phyloP scores from a whole-genome alignment of 2,888 invertebrate genomes.

The Vannuccia rotundouncinata region DNA sequence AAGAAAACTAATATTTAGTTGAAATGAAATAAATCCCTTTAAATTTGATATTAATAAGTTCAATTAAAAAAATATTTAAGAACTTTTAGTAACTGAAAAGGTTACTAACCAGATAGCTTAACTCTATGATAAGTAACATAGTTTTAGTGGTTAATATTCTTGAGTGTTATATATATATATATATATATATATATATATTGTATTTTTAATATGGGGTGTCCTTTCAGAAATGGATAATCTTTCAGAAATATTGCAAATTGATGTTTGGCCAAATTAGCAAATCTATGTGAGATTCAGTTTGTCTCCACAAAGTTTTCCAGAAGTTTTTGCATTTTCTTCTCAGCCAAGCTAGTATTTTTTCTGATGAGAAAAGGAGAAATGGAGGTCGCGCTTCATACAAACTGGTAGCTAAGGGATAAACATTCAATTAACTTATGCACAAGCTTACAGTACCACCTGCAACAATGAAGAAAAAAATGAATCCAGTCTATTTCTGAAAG shows the following conservation, averaged over 20 bases:
- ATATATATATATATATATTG: no score
- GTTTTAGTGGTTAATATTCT: no score
- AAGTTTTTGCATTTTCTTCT: background rate
- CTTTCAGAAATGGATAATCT: no score
- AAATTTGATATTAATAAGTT: no score
- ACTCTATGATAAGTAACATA: no score
- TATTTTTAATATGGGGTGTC: no score
- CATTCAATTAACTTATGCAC: background rate
- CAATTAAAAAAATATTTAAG: no score
- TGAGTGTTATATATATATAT: no score
- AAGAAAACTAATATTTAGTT: no score
- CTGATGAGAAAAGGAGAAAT: background rate
- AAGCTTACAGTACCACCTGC: background rate
- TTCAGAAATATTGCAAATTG: conserved; percentile 14
- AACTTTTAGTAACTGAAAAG: no score
- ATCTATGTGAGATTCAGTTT: background rate
- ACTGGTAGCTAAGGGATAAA: background rate
- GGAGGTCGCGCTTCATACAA: background rate
- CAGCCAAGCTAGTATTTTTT: background rate
- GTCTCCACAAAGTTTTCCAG: background rate
- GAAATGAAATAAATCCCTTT: no score
- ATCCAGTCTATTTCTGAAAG: background rate
- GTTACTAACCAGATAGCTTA: no score
- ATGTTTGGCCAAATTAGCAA: background rate
- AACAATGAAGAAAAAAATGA: background rate